Conservation (phyloP, 2,113 vertebrate species). For the Zosterops borbonicus region DNA sequence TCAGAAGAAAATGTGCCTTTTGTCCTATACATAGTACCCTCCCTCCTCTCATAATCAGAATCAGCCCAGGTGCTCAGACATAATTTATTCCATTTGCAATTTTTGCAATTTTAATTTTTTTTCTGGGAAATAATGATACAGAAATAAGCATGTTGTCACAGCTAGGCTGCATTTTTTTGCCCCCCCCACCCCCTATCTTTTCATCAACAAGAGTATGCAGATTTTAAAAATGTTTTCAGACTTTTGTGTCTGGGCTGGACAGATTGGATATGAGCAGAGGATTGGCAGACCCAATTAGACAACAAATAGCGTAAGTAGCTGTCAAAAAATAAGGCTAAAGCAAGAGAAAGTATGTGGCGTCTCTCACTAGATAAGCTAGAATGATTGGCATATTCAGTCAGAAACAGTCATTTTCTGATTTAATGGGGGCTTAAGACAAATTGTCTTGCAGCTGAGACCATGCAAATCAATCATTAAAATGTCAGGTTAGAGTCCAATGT, state of each 20-base stretch:
- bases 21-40: background rate
- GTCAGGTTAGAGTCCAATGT: background rate
- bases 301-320: constrained; percentile 38
- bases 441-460: constrained; percentile 38
- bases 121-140: background rate
- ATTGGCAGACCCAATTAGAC: constrained; percentile 45
- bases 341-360: constrained; percentile 50
- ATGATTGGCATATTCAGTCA: constrained; percentile 50
- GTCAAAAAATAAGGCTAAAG: constrained; percentile 47
- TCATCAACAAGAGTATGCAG: background rate
- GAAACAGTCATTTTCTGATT: constrained; percentile 19
- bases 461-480: constrained; percentile 52
- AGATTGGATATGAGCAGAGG: background rate
- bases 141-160: background rate
- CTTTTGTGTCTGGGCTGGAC: constrained; percentile 25
- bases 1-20: background rate
- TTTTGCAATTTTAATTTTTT: background rate
- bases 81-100: background rate
- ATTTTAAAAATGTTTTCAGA: constrained; percentile 26
- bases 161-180: background rate
- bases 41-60: background rate
- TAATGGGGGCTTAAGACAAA: constrained; percentile 50
- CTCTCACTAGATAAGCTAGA: constrained; percentile 23
- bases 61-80: background rate
- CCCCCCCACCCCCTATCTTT: background rate